These are phyloP conservation scores for Diploptera punctata DNA, from an alignment of 2,888 invertebrate species.

Conservation along the genomic window DNA sequence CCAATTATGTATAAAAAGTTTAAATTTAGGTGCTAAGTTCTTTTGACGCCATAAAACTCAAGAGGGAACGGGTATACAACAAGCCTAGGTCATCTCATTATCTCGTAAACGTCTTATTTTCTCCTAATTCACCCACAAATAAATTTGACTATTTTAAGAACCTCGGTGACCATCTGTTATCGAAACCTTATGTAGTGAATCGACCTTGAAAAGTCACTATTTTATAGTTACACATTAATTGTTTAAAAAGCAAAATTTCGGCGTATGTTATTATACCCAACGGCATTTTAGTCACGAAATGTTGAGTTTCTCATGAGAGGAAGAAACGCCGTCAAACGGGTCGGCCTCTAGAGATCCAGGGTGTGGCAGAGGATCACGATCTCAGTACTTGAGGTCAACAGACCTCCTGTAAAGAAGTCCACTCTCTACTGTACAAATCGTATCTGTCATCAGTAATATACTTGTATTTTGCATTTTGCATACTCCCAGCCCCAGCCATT, in stretches of 20 bases:
- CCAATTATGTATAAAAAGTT: no score
- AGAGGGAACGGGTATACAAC: not conserved
- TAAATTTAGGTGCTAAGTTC: no score
- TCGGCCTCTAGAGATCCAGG: conserved; percentile 7
- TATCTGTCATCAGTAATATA: not conserved
- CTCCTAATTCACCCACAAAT: not conserved
- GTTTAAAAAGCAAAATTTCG: conserved; percentile 15
- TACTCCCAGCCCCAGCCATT: no score
- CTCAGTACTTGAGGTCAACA: conserved; percentile 7
- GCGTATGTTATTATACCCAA: conserved; percentile 6
- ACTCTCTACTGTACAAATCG: not conserved
- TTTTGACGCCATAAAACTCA: no score
- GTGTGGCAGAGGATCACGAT: conserved; percentile 20
- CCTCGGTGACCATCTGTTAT: not conserved
- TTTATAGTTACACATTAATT: conserved; percentile 6
- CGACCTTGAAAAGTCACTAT: not conserved
- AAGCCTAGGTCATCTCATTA: not conserved
- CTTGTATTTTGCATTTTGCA: not conserved
- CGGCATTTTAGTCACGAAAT: conserved; percentile 14
- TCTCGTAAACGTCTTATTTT: not conserved
- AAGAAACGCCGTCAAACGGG: not conserved
- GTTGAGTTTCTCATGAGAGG: not conserved
- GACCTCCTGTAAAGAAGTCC: conserved; percentile 10
- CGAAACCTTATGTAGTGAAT: not conserved
- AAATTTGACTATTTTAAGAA: not conserved